A percentile compares a stretch with the other conserved stretches of the same genome.
Evolutionary conservation across 2,888 invertebrate species (phyloP).

Genomic region (Heteropelma amictum): DNA sequence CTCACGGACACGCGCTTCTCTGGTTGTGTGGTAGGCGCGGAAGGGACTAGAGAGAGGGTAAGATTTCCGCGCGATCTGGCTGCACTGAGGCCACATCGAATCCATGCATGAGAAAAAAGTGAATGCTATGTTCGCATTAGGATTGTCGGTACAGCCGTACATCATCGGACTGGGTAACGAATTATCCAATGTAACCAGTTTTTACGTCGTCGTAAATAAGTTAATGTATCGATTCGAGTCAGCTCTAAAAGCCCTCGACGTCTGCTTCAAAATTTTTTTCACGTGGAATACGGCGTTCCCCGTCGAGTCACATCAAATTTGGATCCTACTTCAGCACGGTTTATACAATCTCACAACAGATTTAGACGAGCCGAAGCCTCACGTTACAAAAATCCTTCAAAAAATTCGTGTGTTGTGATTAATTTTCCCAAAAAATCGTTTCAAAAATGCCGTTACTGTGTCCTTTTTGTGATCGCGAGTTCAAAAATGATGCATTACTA

Average conservation of each 20-base stretch:
- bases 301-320: not conserved
- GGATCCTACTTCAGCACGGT: conserved; percentile 12
- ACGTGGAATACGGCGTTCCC: not conserved
- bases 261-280: conserved; percentile 42
- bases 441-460: not conserved
- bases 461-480: not conserved
- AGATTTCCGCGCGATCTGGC: no score
- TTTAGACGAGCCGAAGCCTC: conserved; percentile 3
- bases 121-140: not conserved
- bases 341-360: conserved; percentile 26
- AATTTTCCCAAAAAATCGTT: not conserved
- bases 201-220: conserved; percentile 29
- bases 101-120: conserved; percentile 1
- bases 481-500: not conserved
- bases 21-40: no score
- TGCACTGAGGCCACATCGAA: no score
- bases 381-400: conserved; percentile 19
- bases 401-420: not conserved
- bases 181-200: conserved; percentile 3
- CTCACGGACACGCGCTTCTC: no score
- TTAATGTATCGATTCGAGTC: conserved; percentile 36
- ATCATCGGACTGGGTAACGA: conserved; percentile 40
- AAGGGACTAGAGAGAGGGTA: no score
- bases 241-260: conserved; percentile 31
- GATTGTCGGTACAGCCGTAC: conserved; percentile 46